phyloP scores from a whole-genome alignment of 2,888 invertebrate genomes.

The Eristalis arbustorum region DNA sequence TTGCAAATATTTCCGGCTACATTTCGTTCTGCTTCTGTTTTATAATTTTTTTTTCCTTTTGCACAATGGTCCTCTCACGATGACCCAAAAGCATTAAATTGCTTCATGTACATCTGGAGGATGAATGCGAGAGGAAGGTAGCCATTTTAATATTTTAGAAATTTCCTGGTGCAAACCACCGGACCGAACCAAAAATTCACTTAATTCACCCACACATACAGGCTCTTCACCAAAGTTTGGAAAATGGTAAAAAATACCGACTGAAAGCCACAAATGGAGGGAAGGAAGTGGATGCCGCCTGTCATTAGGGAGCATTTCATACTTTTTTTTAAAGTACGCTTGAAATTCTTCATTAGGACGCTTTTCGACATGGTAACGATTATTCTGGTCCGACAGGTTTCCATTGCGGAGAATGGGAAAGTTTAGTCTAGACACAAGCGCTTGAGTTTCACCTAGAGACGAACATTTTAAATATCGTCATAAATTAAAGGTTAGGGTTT shows the following conservation, averaged over 20 bases:
- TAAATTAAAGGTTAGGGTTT: too few species aligned
- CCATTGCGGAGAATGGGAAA: neutral
- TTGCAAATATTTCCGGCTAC: neutral
- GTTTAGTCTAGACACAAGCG: neutral
- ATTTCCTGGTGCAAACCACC: conserved; percentile 33
- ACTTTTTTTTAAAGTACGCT: neutral
- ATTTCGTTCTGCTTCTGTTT: neutral
- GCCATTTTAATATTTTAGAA: conserved; percentile 17
- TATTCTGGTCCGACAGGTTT: neutral
- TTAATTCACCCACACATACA: conserved; percentile 20
- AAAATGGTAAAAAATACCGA: neutral
- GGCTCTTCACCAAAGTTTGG: neutral
- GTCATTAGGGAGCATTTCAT: conserved; percentile 8
- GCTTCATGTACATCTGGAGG: neutral
- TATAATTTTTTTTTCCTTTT: neutral
- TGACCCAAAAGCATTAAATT: conserved; percentile 34
- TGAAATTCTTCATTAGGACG: conserved; percentile 1
- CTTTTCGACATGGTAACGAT: neutral
- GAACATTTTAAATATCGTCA: too few species aligned
- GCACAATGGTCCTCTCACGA: neutral
- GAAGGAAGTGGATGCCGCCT: neutral
- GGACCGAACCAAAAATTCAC: conserved; percentile 36
- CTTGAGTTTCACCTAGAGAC: neutral
- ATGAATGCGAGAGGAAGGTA: neutral
- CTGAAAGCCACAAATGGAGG: neutral